Evolutionary conservation across 2,113 vertebrate species (phyloP).

Genomic region (Egretta garzetta): DNA sequence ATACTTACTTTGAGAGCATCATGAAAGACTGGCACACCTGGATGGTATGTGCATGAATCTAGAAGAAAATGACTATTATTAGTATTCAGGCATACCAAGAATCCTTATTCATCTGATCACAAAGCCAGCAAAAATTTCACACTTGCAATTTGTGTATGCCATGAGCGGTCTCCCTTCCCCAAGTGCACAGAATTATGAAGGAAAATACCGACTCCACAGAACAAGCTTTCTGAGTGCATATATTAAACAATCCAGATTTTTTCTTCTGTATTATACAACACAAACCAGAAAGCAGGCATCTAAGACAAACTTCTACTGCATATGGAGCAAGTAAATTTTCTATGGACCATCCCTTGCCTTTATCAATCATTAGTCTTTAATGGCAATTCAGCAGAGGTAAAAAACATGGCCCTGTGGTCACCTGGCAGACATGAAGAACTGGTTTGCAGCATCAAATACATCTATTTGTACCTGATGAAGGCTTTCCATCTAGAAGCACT

Average conservation of each 20-base stretch:
- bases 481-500: not conserved
- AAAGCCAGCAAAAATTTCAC: not conserved
- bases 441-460: not conserved
- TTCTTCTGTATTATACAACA: not conserved
- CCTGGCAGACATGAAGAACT: not conserved
- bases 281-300: not conserved
- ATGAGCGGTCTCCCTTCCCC: not conserved
- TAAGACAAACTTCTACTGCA: not conserved
- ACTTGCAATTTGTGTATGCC: not conserved
- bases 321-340: not conserved
- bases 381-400: not conserved
- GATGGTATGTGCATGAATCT: constrained; percentile 93
- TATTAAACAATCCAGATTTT: not conserved
- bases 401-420: not conserved
- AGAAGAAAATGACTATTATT: constrained; percentile 10
- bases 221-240: not conserved
- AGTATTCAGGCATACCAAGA: not conserved
- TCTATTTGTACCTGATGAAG: not conserved
- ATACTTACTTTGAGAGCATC: constrained; percentile 93
- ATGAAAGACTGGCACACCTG: constrained; percentile 96
- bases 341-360: not conserved
- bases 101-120: not conserved
- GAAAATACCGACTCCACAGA: not conserved
- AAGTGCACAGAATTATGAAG: not conserved
- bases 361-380: not conserved